Conservation (phyloP, 2,888 invertebrate species). For the Noctua fimbriata region DNA sequence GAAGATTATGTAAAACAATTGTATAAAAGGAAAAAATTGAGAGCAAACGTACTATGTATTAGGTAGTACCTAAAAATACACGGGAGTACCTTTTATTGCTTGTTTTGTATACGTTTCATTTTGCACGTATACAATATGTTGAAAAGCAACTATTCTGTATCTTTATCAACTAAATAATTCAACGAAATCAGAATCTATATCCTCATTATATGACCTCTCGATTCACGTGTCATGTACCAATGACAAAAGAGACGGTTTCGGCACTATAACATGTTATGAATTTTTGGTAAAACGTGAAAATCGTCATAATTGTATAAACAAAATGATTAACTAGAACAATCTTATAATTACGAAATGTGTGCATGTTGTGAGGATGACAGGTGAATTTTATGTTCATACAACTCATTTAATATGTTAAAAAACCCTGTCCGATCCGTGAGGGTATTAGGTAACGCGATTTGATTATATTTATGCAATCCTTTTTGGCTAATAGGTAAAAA, state of each 20-base stretch:
- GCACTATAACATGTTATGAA: background rate
- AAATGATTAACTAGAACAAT: background rate
- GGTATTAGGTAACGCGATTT: too few species aligned
- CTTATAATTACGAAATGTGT: background rate
- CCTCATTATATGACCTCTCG: background rate
- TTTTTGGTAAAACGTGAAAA: background rate
- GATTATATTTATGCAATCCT: too few species aligned
- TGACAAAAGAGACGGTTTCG: background rate
- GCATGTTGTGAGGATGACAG: background rate
- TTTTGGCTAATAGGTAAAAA: too few species aligned
- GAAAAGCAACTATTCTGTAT: background rate
- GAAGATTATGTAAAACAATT: background rate
- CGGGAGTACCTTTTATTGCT: background rate
- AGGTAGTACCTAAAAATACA: background rate
- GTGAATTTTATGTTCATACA: background rate
- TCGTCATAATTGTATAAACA: background rate
- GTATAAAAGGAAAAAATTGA: background rate
- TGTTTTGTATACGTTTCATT: slow-evolving; percentile 3
- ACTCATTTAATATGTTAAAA: background rate
- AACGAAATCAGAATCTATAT: background rate
- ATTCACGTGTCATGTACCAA: background rate
- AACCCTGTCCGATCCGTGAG: too few species aligned
- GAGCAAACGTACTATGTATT: background rate
- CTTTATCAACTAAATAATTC: background rate
- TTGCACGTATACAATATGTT: slow-evolving; percentile 4